Conservation (phyloP, 37 sponge, comb jelly and placozoan genomes). For the Oopsacas minuta region DNA sequence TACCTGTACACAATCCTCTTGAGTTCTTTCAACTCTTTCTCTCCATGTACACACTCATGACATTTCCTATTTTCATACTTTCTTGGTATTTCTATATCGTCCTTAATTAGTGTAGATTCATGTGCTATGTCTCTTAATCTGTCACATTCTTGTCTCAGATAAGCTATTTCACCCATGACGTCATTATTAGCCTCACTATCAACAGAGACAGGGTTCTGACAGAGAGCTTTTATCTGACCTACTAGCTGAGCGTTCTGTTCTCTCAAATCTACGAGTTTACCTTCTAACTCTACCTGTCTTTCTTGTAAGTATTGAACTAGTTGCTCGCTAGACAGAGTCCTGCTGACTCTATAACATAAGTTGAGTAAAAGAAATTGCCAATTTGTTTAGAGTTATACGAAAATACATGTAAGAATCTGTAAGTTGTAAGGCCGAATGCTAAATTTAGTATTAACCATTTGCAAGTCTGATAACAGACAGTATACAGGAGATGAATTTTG, state of each 20-base stretch:
- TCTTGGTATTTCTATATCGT: background rate
- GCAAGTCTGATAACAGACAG: too few species aligned
- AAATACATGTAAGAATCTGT: too few species aligned
- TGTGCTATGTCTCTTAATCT: background rate
- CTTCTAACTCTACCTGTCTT: background rate
- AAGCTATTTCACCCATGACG: background rate
- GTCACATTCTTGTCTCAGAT: conserved; percentile 9
- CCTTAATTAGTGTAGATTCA: background rate
- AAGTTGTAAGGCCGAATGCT: too few species aligned
- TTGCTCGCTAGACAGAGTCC: background rate
- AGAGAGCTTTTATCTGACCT: background rate
- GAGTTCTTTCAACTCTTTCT: background rate
- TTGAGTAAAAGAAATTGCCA: too few species aligned
- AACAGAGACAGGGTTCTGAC: background rate
- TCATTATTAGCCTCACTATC: background rate
- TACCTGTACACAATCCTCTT: background rate
- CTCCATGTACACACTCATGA: background rate
- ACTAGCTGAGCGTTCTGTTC: background rate
- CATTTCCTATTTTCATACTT: background rate
- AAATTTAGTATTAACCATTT: too few species aligned
- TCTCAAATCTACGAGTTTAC: background rate
- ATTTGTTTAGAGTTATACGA: too few species aligned
- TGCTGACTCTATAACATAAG: too few species aligned
- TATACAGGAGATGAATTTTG: too few species aligned
- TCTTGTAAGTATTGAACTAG: background rate